A percentile compares a stretch with the other conserved stretches of the same genome.
phyloP scores from a whole-genome alignment of 2,113 vertebrate genomes.

The Zonotrichia leucophrys region DNA sequence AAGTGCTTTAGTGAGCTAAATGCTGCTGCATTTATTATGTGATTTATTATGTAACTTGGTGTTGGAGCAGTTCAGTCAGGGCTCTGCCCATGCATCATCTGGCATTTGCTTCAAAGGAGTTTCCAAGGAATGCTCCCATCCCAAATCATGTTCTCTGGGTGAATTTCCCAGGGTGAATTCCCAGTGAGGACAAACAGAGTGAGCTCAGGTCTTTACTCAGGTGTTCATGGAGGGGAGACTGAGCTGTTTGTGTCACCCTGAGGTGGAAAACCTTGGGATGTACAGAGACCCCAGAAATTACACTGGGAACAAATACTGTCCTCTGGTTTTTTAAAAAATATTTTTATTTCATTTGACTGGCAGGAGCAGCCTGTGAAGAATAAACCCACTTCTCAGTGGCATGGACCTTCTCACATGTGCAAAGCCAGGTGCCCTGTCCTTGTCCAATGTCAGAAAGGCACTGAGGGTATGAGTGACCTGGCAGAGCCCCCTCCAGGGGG shows the following conservation, averaged over 20 bases:
- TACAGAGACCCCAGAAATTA: not conserved
- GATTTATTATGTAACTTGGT: not conserved
- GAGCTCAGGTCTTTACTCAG: not conserved
- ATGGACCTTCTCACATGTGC: not conserved
- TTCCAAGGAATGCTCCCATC: not conserved
- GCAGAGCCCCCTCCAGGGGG: rapidly evolving
- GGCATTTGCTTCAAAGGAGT: not conserved
- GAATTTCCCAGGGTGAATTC: not conserved
- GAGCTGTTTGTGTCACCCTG: not conserved
- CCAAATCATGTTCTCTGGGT: not conserved
- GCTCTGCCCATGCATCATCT: not conserved
- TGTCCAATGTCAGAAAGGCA: not conserved
- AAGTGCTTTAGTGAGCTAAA: not conserved
- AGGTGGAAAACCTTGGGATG: not conserved
- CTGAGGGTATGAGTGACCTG: rapidly evolving
- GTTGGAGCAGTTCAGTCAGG: not conserved
- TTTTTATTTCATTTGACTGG: not conserved
- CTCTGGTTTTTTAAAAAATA: not conserved
- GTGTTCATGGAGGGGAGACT: rapidly evolving
- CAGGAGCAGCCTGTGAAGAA: not conserved
- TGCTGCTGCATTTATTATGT: not conserved
- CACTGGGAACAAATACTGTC: not conserved
- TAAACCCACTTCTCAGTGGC: not conserved
- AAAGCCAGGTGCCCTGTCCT: not conserved
- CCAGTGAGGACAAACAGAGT: not conserved